Percentiles rank a stretch among this genome's conserved stretches.
Conservation (phyloP, 2,113 vertebrate species). For the Rhinolophus ferrumequinum region DNA sequence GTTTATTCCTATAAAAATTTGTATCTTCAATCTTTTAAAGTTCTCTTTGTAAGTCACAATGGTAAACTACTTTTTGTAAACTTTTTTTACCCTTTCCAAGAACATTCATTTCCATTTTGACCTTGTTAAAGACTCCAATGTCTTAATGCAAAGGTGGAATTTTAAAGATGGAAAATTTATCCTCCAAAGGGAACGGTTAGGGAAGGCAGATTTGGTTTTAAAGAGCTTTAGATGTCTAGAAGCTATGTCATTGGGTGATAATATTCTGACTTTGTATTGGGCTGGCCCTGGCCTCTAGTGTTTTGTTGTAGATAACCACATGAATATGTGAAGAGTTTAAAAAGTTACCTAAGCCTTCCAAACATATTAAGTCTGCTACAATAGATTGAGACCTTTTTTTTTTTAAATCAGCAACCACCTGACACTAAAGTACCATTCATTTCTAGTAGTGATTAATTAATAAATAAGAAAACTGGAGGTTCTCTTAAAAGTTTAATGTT, state of each 20-base stretch:
- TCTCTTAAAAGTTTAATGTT: background rate
- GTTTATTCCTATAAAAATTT: background rate
- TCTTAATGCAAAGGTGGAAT: background rate
- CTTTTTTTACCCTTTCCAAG: background rate
- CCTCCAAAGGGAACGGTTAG: background rate
- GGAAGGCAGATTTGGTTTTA: background rate
- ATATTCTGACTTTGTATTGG: background rate
- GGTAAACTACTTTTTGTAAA: background rate
- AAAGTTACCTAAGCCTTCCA: background rate
- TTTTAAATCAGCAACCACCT: background rate
- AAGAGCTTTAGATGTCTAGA: background rate
- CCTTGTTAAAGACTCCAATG: background rate
- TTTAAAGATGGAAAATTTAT: background rate
- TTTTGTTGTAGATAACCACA: background rate
- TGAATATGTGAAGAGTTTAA: background rate
- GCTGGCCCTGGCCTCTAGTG: background rate
- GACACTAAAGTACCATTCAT: background rate
- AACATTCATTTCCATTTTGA: background rate
- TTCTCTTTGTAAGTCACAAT: background rate
- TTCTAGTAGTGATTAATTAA: background rate
- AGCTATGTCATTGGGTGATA: background rate
- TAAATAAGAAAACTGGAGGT: background rate
- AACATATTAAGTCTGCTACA: background rate
- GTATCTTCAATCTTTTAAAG: background rate
- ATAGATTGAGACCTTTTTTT: background rate